These are phyloP conservation scores for Coronaproctus castanopsis DNA, from an alignment of 2,888 invertebrate species.

Conservation along the genomic window DNA sequence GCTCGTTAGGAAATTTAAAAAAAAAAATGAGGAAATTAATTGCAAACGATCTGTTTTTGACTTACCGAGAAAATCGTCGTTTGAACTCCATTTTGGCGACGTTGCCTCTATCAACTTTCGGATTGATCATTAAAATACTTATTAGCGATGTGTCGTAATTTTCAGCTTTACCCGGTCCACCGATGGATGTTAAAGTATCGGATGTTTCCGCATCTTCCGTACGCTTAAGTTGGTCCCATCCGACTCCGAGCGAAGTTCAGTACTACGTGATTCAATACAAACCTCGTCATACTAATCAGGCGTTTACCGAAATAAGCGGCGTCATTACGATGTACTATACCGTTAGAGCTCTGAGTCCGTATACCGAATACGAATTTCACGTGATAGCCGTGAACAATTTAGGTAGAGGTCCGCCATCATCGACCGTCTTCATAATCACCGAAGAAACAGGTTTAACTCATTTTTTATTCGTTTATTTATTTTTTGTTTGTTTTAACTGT, in stretches of 20 bases:
- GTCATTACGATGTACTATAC: constrained; percentile 84
- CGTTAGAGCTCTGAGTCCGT: constrained; percentile 72
- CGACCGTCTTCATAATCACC: constrained; percentile 76
- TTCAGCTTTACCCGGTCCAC: constrained; percentile 82
- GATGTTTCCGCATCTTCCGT: constrained; percentile 89
- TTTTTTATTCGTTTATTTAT: no score
- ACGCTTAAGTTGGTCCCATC: constrained; percentile 79
- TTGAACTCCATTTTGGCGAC: no score
- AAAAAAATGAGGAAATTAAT: no score
- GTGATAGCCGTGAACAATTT: constrained; percentile 88
- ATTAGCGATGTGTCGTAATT: no score
- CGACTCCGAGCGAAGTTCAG: constrained; percentile 69
- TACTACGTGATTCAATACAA: constrained; percentile 95
- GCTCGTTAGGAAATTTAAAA: no score
- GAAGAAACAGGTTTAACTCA: constrained; percentile 93
- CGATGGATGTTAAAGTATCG: constrained; percentile 70
- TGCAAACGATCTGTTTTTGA: no score
- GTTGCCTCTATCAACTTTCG: no score
- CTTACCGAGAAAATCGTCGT: no score
- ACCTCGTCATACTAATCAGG: constrained; percentile 78
- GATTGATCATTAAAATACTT: no score
- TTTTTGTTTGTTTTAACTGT: no score
- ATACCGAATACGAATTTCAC: constrained; percentile 89
- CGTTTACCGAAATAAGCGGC: constrained; percentile 79
- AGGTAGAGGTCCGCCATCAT: constrained; percentile 74